Conservation (phyloP, 2,797 vertebrate species). For the Artibeus jamaicensis region DNA sequence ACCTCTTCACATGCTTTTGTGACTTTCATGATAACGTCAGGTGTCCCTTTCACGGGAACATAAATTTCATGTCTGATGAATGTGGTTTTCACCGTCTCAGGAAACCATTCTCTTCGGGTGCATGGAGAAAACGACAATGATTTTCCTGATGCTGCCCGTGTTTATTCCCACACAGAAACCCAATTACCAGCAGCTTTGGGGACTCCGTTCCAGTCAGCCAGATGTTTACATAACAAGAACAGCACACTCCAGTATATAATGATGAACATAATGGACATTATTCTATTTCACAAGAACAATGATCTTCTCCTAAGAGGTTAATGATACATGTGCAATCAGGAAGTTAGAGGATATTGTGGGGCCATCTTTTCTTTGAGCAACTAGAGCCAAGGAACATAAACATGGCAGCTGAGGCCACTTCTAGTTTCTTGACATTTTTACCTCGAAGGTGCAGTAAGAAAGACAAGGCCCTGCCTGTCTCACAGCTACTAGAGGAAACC, state of each 20-base stretch:
- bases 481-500: not conserved
- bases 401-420: not conserved
- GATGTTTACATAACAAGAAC: conserved; percentile 38
- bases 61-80: conserved; percentile 50
- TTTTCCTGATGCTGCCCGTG: conserved; percentile 35
- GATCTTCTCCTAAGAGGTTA: conserved; percentile 15
- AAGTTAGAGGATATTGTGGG: conserved; percentile 5
- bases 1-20: conserved; percentile 34
- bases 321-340: not conserved
- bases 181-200: conserved; percentile 49
- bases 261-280: conserved; percentile 1
- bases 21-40: conserved; percentile 45
- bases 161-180: conserved; percentile 28
- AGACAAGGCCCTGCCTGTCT: not conserved
- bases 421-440: not conserved
- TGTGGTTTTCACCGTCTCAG: conserved; percentile 25
- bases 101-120: conserved; percentile 11
- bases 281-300: not conserved
- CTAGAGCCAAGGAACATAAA: not conserved
- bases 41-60: conserved; percentile 42
- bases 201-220: conserved; percentile 12
- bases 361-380: conserved; percentile 3
- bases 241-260: conserved; percentile 16
- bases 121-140: conserved; percentile 48
- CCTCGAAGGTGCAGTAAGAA: not conserved